A percentile compares a stretch with the other conserved stretches of the same genome.
Evolutionary conservation across 2,113 vertebrate species (phyloP).

Genomic region (Psettodes erumei): DNA sequence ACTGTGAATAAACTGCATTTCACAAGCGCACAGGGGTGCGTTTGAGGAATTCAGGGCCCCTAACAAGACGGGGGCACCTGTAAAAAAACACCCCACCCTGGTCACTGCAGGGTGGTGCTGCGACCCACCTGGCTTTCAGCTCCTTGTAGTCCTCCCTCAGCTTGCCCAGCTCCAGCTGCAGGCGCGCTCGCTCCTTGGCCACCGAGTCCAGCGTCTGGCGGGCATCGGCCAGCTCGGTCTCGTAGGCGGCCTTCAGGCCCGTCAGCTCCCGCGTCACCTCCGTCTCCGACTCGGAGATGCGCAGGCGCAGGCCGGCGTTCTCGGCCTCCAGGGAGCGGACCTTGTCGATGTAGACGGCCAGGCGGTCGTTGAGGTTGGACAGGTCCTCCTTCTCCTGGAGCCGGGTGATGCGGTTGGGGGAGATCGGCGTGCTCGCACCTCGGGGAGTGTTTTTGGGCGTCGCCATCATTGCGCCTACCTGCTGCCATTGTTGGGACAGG

Average conservation of each 20-base stretch:
- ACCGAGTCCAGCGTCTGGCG: conserved; percentile 97
- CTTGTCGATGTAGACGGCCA: conserved; percentile 97
- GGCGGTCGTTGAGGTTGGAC: conserved; percentile 94
- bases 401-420: conserved; percentile 95
- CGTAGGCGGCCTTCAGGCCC: conserved; percentile 94
- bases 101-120: neutral
- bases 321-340: conserved; percentile 94
- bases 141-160: conserved; percentile 93
- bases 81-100: neutral
- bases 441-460: conserved; percentile 88
- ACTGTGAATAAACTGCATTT: neutral
- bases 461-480: conserved; percentile 84
- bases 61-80: rapidly evolving
- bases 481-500: conserved; percentile 6
- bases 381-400: conserved; percentile 98
- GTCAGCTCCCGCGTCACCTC: conserved; percentile 93
- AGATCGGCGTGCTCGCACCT: conserved; percentile 78
- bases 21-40: neutral
- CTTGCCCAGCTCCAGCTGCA: conserved; percentile 95
- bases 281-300: conserved; percentile 96
- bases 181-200: conserved; percentile 94
- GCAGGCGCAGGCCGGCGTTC: conserved; percentile 92
- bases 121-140: conserved; percentile 91
- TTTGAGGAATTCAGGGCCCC: neutral
- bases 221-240: conserved; percentile 94